Conservation (phyloP, 2,113 vertebrate species). For the Callospermophilus lateralis region DNA sequence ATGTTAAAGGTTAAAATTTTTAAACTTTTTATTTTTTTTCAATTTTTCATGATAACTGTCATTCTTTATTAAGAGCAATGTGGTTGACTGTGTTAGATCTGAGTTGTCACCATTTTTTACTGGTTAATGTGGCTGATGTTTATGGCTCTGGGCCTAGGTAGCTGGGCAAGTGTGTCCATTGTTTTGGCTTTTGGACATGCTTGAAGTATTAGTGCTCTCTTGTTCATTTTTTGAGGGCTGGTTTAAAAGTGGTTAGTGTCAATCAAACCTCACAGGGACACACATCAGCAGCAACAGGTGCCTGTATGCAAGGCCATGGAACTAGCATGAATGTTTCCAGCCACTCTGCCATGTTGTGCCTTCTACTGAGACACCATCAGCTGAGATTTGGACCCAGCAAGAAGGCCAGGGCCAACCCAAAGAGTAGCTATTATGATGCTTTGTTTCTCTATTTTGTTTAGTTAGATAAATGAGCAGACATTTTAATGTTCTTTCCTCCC, state of each 20-base stretch:
- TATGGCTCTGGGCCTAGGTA: rapidly evolving
- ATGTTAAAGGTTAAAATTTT: not conserved
- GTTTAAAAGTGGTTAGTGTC: not conserved
- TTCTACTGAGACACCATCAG: rapidly evolving
- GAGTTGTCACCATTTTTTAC: too few species aligned
- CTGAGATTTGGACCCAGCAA: not conserved
- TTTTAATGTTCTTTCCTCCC: not conserved
- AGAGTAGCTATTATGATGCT: rapidly evolving
- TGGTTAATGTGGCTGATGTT: not conserved
- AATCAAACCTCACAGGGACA: not conserved
- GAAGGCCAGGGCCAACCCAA: too few species aligned
- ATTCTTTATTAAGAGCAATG: not conserved
- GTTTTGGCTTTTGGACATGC: not conserved
- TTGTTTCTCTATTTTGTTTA: not conserved
- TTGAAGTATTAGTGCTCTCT: not conserved
- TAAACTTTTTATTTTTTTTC: not conserved
- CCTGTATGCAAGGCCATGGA: not conserved
- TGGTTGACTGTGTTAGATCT: not conserved
- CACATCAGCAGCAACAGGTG: not conserved
- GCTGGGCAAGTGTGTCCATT: not conserved
- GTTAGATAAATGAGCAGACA: not conserved
- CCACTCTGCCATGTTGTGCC: rapidly evolving
- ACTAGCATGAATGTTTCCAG: rapidly evolving
- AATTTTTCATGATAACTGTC: not conserved
- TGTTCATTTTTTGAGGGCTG: not conserved